Evolutionary conservation across 1,140 invertebrate genomes (phyloP), one percentile per base, ranked within the genome.

Genomic region (Panagrolaimus sp.): DNA sequence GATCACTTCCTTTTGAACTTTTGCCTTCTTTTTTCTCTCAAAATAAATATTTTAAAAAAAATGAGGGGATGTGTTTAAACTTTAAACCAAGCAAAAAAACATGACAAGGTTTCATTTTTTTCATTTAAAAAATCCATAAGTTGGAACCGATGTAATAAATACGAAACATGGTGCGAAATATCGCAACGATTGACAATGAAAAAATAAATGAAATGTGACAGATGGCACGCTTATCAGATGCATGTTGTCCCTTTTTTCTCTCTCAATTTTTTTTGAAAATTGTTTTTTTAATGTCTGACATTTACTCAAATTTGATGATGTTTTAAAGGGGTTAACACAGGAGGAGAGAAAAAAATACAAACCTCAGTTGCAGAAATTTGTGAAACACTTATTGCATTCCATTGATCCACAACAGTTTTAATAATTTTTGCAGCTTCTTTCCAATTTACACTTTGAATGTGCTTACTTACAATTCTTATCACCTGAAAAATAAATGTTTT

Each of bases 371-470:
- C 48, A 1, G 63, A 24, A 9, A 78, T 38, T 44, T 67, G 65
- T 58, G 44, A 76, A 24, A 76, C 65, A 47, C 73, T 73, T 45
- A 89, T 83, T 7, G 86, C 85, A 1, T 94, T 98, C 32, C 93
- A 97, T 70, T 93, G 87, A 3, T 92, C 94, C 9, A 98, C 94
- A 17, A 96, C 92, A 52, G 96, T 85, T 85, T 98, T 98, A 17
- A 98, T 83, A 66, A 98, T 96, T 86, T 95, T 94, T 76, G 96
- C 86, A 0, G 95, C 91, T 85, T 98, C 95, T 83, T 92, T 94
- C 90, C 93, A 97, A 83, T 96, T 91, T 4, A 88, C 86, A 12
- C 55, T 64, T 62, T 81, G 71, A 46, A 73, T 58, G 26, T 79
- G 66, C 52, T 76, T 76, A 24, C 91, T 90, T 72, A 97, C 91